A percentile compares a stretch with the other conserved stretches of the same genome.
These are phyloP conservation scores for Pogonognathellus flavescens DNA, from an alignment of 1,140 invertebrate genomes.

Conservation along the genomic window DNA sequence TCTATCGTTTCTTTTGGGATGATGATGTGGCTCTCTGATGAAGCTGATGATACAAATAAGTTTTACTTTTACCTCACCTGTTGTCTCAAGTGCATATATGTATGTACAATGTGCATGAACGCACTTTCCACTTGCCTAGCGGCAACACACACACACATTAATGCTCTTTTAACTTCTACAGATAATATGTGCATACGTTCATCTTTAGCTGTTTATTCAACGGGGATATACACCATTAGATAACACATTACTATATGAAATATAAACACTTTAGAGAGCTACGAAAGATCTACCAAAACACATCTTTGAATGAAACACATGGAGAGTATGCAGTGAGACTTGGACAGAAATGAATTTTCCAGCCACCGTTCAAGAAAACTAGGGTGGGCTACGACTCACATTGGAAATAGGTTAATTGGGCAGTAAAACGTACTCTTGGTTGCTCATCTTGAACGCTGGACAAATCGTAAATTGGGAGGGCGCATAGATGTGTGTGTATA, in stretches of 20 bases:
- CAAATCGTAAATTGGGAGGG: slow-evolving; percentile 64
- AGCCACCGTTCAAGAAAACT: slow-evolving; percentile 34
- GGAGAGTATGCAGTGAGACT: background rate
- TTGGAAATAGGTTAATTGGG: slow-evolving; percentile 64
- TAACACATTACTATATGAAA: too few species aligned
- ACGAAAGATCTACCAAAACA: too few species aligned
- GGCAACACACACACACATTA: slow-evolving; percentile 9
- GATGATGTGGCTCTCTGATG: background rate
- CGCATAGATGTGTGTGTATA: too few species aligned
- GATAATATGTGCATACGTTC: background rate
- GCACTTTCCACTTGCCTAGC: background rate
- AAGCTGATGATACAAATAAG: background rate
- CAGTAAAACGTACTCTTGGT: slow-evolving; percentile 57
- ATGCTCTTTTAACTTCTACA: slow-evolving; percentile 4
- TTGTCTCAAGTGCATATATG: too few species aligned
- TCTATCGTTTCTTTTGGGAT: background rate
- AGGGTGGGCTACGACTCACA: slow-evolving; percentile 59
- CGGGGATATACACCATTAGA: too few species aligned
- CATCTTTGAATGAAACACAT: too few species aligned
- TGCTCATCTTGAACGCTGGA: slow-evolving; percentile 56
- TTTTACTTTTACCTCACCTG: slow-evolving; percentile 7
- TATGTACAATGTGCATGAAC: too few species aligned
- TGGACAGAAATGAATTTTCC: background rate
- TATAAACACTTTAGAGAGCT: too few species aligned
- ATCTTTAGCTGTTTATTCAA: too few species aligned